Evolutionary conservation across 2,888 invertebrate genomes (phyloP), one percentile per base, ranked within the genome.

Genomic region (Trichacis sp.): DNA sequence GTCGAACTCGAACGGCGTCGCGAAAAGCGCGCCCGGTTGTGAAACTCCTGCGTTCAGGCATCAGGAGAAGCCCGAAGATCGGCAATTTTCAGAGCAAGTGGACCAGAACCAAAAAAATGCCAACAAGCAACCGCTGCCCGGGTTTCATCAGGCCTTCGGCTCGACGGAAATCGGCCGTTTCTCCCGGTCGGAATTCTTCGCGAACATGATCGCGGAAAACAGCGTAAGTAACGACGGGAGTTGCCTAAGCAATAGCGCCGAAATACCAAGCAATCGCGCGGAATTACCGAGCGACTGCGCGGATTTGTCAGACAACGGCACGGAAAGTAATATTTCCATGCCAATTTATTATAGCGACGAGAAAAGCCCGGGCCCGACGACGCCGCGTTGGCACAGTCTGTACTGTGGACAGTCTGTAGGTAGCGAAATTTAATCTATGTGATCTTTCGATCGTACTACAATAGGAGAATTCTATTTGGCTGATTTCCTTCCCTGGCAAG

Each of bases 161-260:
- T 92, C 93, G 20, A 94, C 94, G 18, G 94, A 93, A 85, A 92
- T 94, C 69, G 94, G 94, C n/a, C 89, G 92, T 69, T 94, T 93
- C 74, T 91, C 92, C 4, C 82, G 85, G 62, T 85, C 85, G 24
- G 92, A 92, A 77, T 90, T 89, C 51, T 92, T 91, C 80, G 88
- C 88, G 63, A 88, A 88, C 68, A 86, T 88, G 68, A 88, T 89
- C 74, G 85, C 86, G 24, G 87, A 86, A 15, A 85, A 72, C 70
- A 76, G 70, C 51, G 87, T 87, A 62, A 85, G 75, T 74, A 77
- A 68, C 53, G 68, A 68, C 58, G 68, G 61, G 9, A 67, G 64
- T 52, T 65, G 68, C 45, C 24, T 53, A 12, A 56, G 51, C 48
- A 62, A 64, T 24, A 47, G 48, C 42, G 8, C 42, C 2, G 55